Evolutionary conservation across 2,888 invertebrate species (phyloP).

Genomic region (Drosophila fulvimacula): DNA sequence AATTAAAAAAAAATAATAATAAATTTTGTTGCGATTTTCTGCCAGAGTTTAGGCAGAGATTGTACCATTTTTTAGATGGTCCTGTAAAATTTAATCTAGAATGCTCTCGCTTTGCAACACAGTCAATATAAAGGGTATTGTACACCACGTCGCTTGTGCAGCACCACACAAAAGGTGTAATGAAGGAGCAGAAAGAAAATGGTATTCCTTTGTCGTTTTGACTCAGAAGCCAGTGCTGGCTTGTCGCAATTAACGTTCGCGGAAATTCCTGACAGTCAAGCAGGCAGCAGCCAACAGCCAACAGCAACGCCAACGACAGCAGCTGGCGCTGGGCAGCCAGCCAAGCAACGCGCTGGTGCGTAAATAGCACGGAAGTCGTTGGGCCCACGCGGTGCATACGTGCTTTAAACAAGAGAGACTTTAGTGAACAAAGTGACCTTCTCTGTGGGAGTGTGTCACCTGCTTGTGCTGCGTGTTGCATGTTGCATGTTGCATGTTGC

Average conservation of each 20-base stretch:
- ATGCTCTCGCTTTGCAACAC: not conserved
- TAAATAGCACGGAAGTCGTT: conserved; percentile 79
- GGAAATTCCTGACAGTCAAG: conserved; percentile 73
- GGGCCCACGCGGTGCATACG: conserved; percentile 68
- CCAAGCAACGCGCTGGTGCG: conserved; percentile 66
- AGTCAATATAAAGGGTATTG: conserved; percentile 12
- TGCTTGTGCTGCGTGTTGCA: conserved; percentile 5
- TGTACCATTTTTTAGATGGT: not conserved
- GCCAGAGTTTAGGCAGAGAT: not conserved
- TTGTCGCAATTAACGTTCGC: conserved; percentile 80
- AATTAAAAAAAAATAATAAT: not conserved
- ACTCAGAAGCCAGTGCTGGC: conserved; percentile 58
- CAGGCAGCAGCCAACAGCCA: conserved; percentile 3
- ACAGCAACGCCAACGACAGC: conserved; percentile 18
- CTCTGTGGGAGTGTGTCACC: conserved; percentile 26
- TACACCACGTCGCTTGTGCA: not conserved
- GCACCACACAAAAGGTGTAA: conserved; percentile 51
- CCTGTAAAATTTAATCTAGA: not conserved
- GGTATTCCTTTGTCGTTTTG: conserved; percentile 65
- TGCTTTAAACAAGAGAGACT: conserved; percentile 51
- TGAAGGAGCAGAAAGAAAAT: conserved; percentile 53
- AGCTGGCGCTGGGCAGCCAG: conserved; percentile 28
- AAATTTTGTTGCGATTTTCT: not conserved
- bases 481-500: not conserved
- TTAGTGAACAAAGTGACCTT: conserved; percentile 13